A percentile compares a stretch with the other conserved stretches of the same genome.
These are phyloP conservation scores for Rhogogaster chlorosoma DNA, from an alignment of 2,888 invertebrate genomes.

Conservation along the genomic window DNA sequence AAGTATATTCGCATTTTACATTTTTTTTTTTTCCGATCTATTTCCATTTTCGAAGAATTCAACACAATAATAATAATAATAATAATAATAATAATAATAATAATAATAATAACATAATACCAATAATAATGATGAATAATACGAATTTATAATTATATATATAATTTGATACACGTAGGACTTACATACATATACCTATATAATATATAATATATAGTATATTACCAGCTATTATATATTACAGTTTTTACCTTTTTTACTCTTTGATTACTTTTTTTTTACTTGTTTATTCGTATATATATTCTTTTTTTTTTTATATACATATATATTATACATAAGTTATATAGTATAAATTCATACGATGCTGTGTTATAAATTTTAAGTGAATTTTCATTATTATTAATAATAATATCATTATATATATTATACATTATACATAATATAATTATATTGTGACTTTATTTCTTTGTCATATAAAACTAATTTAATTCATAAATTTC, in stretches of 20 bases:
- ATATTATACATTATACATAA: not conserved
- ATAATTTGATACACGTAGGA: not conserved
- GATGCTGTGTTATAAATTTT: constrained; percentile 27
- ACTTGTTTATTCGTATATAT: not conserved
- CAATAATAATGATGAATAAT: not conserved
- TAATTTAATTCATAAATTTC: too few species aligned
- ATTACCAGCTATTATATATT: not conserved
- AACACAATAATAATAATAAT: too few species aligned
- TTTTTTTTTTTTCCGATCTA: not conserved
- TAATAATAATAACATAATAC: not conserved
- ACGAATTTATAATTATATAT: not conserved
- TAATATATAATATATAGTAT: not conserved
- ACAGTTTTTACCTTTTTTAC: too few species aligned
- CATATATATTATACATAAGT: not conserved
- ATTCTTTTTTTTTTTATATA: not conserved
- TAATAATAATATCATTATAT: too few species aligned
- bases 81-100: not conserved
- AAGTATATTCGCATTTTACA: not conserved
- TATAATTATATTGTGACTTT: not conserved
- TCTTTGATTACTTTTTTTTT: not conserved
- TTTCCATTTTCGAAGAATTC: too few species aligned
- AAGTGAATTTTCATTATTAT: not conserved
- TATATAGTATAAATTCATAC: not conserved
- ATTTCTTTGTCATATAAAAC: too few species aligned
- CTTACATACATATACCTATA: not conserved